Base-by-base conservation (phyloP, 2,888 invertebrate genomes). In the Nymphalis c-album region DNA sequence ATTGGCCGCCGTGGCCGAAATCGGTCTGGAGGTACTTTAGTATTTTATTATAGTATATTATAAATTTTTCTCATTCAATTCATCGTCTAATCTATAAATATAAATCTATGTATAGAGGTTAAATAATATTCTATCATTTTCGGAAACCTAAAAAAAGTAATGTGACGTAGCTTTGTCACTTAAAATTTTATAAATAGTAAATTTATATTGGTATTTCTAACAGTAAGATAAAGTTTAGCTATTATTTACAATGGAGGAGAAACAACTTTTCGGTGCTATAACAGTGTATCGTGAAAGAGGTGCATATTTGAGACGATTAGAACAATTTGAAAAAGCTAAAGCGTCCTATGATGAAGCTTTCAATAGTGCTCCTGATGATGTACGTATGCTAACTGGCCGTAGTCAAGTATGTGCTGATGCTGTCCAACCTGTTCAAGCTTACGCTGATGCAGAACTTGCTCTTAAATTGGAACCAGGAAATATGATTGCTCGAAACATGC, bases 251-350 rank as follows among this genome's bases (percentile, higher is more conserved):
- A 91, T 91, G 91, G 91, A 91, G 73, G 88, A 87, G 73, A 91
- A 90, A 65, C 84, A 83, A 69, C 66, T 89, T 20, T 91, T 77
- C 71, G 87, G 90, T 61, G 88, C 87, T 17, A 77, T 91, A 3
- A 89, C 90, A 3, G 90, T 91, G 17, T 92, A 91, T 71, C 86
- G 92, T 0, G 91, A 90, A 75, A 81, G 90, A 55, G 92, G 91
- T 26, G 88, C 88, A 3, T 87, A 83, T 73, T 76, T 92, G 13
- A 84, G 90, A 16, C 83, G 91, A 1, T 82, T 91, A 0, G 92
- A 92, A 74, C 91, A 92, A 72, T 91, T 91, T 64, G 87, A 87
- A 61, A 91, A 91, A 72, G 86, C 91, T 0, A 90, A 88, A 69
- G 84, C 82, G 18, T 82, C 92, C 0, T 91, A 86, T 55, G 91